Conservation (phyloP, 2,888 invertebrate genomes). For the Polydrusus pterygomalis region DNA sequence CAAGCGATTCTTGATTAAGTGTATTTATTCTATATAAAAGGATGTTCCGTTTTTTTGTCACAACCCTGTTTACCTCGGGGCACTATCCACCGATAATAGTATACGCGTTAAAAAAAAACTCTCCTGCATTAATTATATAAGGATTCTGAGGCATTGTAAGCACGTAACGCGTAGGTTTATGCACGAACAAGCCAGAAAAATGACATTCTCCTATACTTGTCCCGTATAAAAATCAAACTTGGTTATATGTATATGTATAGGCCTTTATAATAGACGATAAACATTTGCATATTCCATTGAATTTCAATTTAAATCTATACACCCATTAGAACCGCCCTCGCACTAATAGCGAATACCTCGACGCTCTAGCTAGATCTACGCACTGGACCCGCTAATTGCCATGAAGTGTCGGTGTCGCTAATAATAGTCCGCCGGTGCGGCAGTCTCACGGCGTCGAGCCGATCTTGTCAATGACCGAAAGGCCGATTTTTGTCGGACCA, state of each 20-base stretch:
- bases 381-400: slow-evolving; percentile 47
- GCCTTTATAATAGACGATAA: slow-evolving; percentile 9
- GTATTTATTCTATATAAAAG: no score
- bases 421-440: slow-evolving; percentile 45
- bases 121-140: no score
- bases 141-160: background rate
- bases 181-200: background rate
- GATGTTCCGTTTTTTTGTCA: no score
- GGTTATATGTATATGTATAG: no score
- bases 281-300: slow-evolving; percentile 49
- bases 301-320: slow-evolving; percentile 38
- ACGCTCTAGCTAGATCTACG: slow-evolving; percentile 38
- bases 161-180: background rate
- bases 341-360: slow-evolving; percentile 24
- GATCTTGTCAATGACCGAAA: slow-evolving; percentile 49
- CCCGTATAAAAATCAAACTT: slow-evolving; percentile 13
- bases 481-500: slow-evolving; percentile 21
- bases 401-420: slow-evolving; percentile 51
- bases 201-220: background rate
- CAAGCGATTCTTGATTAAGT: no score
- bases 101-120: no score
- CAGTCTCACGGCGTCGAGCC: slow-evolving; percentile 34
- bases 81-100: no score
- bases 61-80: no score
- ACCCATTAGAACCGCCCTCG: slow-evolving; percentile 40